Base-by-base conservation (phyloP, 2,888 invertebrate species). In the Tridacna crocea region DNA sequence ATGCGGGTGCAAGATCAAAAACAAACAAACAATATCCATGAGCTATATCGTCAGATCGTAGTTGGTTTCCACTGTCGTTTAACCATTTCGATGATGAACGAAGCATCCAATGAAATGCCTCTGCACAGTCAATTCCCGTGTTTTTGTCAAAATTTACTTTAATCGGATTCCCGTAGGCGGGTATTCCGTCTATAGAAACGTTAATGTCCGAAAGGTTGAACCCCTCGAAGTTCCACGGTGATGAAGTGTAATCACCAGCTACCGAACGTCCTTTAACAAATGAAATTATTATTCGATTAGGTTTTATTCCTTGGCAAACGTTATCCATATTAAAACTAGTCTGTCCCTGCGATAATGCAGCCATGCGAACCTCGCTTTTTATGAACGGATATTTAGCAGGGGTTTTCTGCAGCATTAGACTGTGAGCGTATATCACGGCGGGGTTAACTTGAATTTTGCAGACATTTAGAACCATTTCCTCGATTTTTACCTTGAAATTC, bases 261-360 rank as follows among this genome's bases (percentile, higher is more conserved):
- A 58, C 58, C 22, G 58, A 58, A 58, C 22, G 36, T 4, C 4
- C 58, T 22, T 58, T 58, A 22, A 58, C 58, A 58, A 58, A 58
- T 58, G 22, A 58, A 58, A 36, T 36, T 36, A 58, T 22, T n/a
- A 58, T 58, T 58, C 58, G 19, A 58, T 58, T 58, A 58, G 58
- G 58, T 58, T 22, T 58, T 58, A 58, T 58, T n/a, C 58, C 36
- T 36, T 36, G 36, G 8, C 36, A 36, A 36, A 36, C 36, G 36
- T 36, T 36, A 36, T 36, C 36, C 58, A 19, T 58, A 58, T 58
- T 58, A 58, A 58, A 58, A 22, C 58, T n/a, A n/a, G 58, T 22
- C 22, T 58, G 58, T 58, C 58, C 58, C 58, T 58, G 58, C 58
- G 58, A n/a, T 58, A 58, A 58, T 22, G 58, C 58, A 58, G 58